Evolutionary conservation across 2,797 vertebrate genomes (phyloP), one percentile per base, ranked within the genome.

Genomic region (Peromyscus attwateri): DNA sequence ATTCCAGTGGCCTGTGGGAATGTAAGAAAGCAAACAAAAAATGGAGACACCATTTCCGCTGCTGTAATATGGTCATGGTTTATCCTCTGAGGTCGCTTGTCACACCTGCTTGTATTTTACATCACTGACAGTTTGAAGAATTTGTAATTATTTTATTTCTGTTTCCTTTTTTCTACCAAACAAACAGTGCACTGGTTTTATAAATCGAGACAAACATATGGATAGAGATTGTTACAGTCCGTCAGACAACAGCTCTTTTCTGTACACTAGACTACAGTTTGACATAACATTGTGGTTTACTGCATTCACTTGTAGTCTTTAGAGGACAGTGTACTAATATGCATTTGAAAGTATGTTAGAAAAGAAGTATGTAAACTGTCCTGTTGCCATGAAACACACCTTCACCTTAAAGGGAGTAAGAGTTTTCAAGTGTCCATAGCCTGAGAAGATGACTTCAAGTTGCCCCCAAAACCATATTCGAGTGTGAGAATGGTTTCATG

Each of bases 91-190:
- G 49, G 83, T 94, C 80, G 64, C 49, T 89, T 88, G 76, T 31
- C 92, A 37, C 81, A 55, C 16, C 29, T 91, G 52, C 66, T 85
- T 37, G 1, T 77, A 68, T 88, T 88, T 55, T 62, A 68, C 25
- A 55, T 91, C 73, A 37, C 55, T 80, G 82, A 77, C 40, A 87
- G 19, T 92, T 96, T 88, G 52, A 37, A 96, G 64, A 94, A 4
- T 91, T 90, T 92, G 23, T 82, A 90, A 73, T 96, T 92, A 73
- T 81, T 95, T 97, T 85, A 85, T 96, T 97, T 95, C 64, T 95
- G 4, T 90, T 95, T 91, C 49, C 55, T 77, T 60, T 94, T 95
- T 96, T 68, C 62, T 73, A 68, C 89, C 57, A 90, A 95, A 71
- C 73, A 91, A 92, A 31, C 60, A 94, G 62, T 11, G 34, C 14